A percentile compares a stretch with the other conserved stretches of the same genome.
phyloP scores from a whole-genome alignment of 2,797 vertebrate genomes.

The Spizella passerina region DNA sequence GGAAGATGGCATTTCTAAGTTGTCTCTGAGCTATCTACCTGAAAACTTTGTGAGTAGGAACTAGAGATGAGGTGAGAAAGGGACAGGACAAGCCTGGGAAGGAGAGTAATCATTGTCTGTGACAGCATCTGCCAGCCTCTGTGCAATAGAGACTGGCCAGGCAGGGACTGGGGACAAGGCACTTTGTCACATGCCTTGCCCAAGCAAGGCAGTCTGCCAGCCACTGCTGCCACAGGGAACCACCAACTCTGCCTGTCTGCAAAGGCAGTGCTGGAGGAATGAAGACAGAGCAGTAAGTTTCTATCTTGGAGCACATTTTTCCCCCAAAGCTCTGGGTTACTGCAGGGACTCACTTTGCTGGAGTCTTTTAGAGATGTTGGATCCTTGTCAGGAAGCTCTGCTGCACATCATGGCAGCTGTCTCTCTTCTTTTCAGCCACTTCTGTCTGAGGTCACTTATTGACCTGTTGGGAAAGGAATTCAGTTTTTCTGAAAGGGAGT shows the following conservation, averaged over 20 bases:
- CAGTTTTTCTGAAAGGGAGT: conserved; percentile 20
- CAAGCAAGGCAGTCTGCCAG: background rate
- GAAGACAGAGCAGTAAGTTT: background rate
- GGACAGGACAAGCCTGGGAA: background rate
- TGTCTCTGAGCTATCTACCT: background rate
- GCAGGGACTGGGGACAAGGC: background rate
- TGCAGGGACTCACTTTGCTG: background rate
- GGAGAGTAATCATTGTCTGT: background rate
- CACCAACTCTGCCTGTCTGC: background rate
- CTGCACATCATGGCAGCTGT: background rate
- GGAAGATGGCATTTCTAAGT: background rate
- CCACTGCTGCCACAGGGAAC: background rate
- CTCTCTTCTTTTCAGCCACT: background rate
- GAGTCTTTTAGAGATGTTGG: background rate
- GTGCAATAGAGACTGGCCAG: background rate
- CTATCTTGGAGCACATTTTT: background rate
- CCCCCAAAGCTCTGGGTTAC: background rate
- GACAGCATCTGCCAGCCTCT: background rate
- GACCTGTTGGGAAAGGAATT: background rate
- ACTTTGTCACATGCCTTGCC: background rate
- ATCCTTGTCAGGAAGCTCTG: background rate
- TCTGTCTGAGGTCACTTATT: background rate
- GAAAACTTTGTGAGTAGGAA: background rate
- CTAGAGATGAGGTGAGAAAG: background rate
- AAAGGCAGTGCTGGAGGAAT: background rate